These are phyloP conservation scores for Zoanthus solanderi DNA, from an alignment of 92 coral and sea anemone genomes.

Conservation along the genomic window DNA sequence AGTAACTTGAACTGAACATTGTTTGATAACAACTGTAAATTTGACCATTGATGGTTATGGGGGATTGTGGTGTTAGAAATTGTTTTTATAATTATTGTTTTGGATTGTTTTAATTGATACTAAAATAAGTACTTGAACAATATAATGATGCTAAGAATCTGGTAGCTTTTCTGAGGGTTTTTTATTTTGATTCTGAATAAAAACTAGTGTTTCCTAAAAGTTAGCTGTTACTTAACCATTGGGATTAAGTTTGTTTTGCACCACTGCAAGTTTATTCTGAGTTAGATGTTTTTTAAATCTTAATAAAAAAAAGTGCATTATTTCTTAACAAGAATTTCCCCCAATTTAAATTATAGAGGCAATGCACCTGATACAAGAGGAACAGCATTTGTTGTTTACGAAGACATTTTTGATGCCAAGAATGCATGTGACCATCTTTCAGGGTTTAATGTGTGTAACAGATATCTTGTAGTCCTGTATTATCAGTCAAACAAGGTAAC, in stretches of 20 bases:
- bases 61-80: constrained; percentile 1
- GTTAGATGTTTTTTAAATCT: background rate
- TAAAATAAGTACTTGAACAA: too few species aligned
- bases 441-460: constrained; percentile 97
- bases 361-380: constrained; percentile 99
- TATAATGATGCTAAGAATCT: too few species aligned
- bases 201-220: background rate
- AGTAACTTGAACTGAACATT: constrained; percentile 6
- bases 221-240: background rate
- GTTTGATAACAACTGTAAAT: background rate
- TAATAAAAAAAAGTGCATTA: background rate
- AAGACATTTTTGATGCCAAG: constrained; percentile 99
- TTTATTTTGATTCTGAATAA: too few species aligned
- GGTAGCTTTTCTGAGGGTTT: too few species aligned
- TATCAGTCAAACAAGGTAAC: constrained; percentile 95
- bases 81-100: background rate
- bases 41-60: constrained; percentile 11
- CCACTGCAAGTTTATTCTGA: background rate
- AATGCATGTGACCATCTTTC: constrained; percentile 99
- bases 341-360: constrained; percentile 72
- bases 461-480: constrained; percentile 93
- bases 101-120: background rate
- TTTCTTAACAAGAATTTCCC: background rate
- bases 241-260: background rate
- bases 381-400: constrained; percentile 97